Base-by-base conservation (phyloP, 2,797 vertebrate species). In the Lithobates sylvaticus region DNA sequence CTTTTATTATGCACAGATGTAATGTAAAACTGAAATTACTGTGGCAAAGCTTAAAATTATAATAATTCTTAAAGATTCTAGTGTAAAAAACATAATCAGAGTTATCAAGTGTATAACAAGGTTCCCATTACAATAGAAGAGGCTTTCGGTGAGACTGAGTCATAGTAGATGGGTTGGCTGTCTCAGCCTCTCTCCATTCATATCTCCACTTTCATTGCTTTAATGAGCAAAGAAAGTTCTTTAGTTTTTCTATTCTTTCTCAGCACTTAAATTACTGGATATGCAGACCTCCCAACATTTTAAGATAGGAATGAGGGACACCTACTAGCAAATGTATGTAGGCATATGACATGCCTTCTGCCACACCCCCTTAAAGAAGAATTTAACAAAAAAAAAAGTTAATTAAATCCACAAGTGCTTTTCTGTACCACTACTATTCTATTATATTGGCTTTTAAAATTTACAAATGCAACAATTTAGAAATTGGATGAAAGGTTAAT, bases 1-100 rank as follows among this genome's bases (percentile, higher is more conserved):
- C 61, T 80, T 85, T 85, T 86, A 86, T 81, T 78, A 65, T 58
- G 64, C 84, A 86, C 64, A 76, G 78, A 69, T 76, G 84, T 70
- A 70, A 86, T 86, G 58, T 86, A 70, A 86, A 86, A 76, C 68
- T 85, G 75, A 81, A 86, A 86, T 86, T 69, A 76, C 72, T 29
- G 42, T 71, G 72, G 72, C 64, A 44, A 81, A 86, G 84, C 70
- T 81, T 54, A 65, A 75, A 85, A 80, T 85, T 81, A 74, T 64
- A 85, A 80, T 85, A 74, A 85, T 85, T 85, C 58, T 47, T 79
- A 42, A 79, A 70, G 72, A 75, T 75, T 75, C 61, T 34, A 81
- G 42, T 75, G 29, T 76, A 81, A 81, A 85, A 78, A 78, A 42
- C 26, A 69, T 69, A 85, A 54, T 78, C 84, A 81, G 54, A 23